Base-by-base conservation (phyloP, 2,888 invertebrate genomes). In the Carabus problematicus region DNA sequence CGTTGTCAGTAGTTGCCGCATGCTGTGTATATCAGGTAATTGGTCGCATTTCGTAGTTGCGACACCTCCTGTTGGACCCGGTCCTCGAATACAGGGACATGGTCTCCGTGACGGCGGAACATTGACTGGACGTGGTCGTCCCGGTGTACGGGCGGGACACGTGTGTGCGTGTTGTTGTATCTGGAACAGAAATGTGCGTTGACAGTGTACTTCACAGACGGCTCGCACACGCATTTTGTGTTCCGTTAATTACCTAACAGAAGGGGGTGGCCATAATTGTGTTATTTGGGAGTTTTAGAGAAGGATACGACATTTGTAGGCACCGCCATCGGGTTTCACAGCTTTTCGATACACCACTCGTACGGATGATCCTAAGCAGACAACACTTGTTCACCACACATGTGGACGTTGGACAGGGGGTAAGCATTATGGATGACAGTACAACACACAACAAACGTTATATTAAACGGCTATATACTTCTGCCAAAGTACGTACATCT, bases 11-110 rank as follows among this genome's bases (percentile, higher is more conserved):
- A n/a, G 18, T 42, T 55, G 56, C 61, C 60, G 9, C 64, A 47
- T 40, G 16, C 55, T 41, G 61, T 52, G 75, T 75, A 59, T 77
- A 77, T 77, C 79, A 78, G 74, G 79, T 76, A 11, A 78, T 63
- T 12, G 76, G 75, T 41, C 76, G 73, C 76, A 78, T 74, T 70
- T 79, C 79, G 60, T 74, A 75, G 49, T 71, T 75, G 62, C 74
- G 77, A 74, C 76, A 75, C 16, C 75, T 73, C 70, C 74, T 77
- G 70, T 73, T 73, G 29, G 70, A 43, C 40, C 64, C 74, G 71
- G 41, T 71, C 71, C 12, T 72, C 72, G 41, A 74, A 73, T 56
- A 74, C 62, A 69, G 41, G n/a, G 69, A 69, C 61, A 54, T 69
- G 4, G 61, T 69, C 14, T 69, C 69, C 40, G 60, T 61, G 4